Conservation (phyloP, 2,888 invertebrate species). For the Diarsia mendica region DNA sequence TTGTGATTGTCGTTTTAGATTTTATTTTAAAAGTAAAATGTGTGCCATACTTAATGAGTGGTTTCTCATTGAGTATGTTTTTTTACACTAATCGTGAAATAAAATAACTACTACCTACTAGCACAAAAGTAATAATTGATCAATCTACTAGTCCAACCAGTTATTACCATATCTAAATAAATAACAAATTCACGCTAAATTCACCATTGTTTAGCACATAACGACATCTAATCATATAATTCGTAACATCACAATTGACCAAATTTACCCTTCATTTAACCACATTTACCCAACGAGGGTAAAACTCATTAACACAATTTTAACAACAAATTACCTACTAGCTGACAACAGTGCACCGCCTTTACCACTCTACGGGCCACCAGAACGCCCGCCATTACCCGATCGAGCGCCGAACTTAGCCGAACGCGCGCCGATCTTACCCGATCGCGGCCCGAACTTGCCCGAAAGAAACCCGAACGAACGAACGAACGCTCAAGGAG, state of each 20-base stretch:
- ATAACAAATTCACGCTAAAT: conserved; percentile 14
- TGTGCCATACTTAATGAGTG: neutral
- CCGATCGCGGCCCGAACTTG: conserved; percentile 73
- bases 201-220: conserved; percentile 1
- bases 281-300: conserved; percentile 25
- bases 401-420: conserved; percentile 71
- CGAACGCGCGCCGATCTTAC: conserved; percentile 72
- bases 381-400: conserved; percentile 72
- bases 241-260: conserved; percentile 1
- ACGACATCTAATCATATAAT: neutral
- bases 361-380: conserved; percentile 79
- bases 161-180: neutral
- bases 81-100: neutral
- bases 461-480: conserved; percentile 65
- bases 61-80: neutral
- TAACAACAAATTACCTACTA: conserved; percentile 62
- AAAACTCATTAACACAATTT: conserved; percentile 15
- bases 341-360: conserved; percentile 79
- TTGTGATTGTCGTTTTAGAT: conserved; percentile 1
- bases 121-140: neutral
- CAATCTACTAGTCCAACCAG: neutral
- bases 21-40: neutral
- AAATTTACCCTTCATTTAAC: conserved; percentile 19
- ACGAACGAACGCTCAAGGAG: conserved; percentile 61
- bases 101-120: neutral